Evolutionary conservation across 2,797 vertebrate genomes (phyloP).

Genomic region (Darevskia mixta): DNA sequence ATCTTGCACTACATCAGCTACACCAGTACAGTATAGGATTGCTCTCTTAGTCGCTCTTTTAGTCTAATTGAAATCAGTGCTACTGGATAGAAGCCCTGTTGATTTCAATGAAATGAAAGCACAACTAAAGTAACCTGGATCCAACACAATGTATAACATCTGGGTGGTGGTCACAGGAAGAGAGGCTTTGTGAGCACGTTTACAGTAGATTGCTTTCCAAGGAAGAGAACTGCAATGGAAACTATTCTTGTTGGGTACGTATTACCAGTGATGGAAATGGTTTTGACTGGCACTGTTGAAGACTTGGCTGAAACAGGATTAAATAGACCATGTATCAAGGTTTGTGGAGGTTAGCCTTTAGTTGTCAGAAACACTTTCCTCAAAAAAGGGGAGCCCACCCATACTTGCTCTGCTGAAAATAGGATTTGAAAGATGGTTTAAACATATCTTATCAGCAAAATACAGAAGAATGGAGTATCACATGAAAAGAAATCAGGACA

Average conservation of each 20-base stretch:
- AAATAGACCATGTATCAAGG: not conserved
- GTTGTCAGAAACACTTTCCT: slow-evolving; percentile 17
- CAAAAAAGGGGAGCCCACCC: not conserved
- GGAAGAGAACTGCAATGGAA: not conserved
- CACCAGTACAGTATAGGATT: too few relatives aligned
- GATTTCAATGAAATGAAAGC: too few relatives aligned
- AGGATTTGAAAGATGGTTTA: not conserved
- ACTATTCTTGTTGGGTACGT: not conserved
- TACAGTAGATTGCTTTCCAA: not conserved
- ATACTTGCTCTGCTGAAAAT: not conserved
- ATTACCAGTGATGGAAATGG: not conserved
- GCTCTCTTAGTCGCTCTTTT: too few relatives aligned
- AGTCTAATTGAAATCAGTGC: too few relatives aligned
- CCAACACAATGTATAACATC: not conserved
- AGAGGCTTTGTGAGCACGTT: not conserved
- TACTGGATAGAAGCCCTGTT: too few relatives aligned
- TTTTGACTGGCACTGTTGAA: slow-evolving; percentile 7
- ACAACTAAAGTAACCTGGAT: too few relatives aligned
- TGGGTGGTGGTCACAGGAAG: not conserved
- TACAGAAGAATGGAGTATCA: not conserved
- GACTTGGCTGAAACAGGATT: not conserved
- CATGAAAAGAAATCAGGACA: slow-evolving; percentile 9
- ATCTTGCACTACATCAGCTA: too few relatives aligned
- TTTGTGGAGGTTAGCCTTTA: not conserved
- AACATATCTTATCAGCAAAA: slow-evolving; percentile 9